Conservation (phyloP, 2,888 invertebrate species). For the Lasioglossum calceatum region DNA sequence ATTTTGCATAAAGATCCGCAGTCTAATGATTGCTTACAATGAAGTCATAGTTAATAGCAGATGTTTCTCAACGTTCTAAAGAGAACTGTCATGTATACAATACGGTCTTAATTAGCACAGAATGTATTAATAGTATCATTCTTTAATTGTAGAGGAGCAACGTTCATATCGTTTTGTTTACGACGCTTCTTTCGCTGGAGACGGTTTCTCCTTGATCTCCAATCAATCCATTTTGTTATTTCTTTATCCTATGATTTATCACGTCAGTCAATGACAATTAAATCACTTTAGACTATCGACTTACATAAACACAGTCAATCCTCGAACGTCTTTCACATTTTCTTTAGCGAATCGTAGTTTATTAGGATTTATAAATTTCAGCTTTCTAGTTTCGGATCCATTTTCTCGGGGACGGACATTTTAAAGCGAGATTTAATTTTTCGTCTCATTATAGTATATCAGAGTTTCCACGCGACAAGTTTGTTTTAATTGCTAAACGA, state of each 20-base stretch:
- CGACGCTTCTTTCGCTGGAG: neutral
- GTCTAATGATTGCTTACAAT: neutral
- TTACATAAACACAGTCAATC: neutral
- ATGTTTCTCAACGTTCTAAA: neutral
- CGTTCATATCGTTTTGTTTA: neutral
- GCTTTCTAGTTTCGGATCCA: too few relatives aligned
- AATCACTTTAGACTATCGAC: neutral
- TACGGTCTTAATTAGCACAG: neutral
- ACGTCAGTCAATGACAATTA: neutral
- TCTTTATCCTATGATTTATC: neutral
- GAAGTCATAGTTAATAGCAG: neutral
- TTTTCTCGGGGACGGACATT: too few relatives aligned
- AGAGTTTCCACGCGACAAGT: too few relatives aligned
- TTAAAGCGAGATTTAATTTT: too few relatives aligned
- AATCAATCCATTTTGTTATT: neutral
- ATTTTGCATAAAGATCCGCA: too few relatives aligned
- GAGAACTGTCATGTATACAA: neutral
- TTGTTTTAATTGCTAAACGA: too few relatives aligned
- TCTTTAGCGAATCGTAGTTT: neutral
- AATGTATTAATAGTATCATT: neutral
- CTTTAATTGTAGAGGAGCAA: neutral
- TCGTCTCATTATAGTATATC: too few relatives aligned
- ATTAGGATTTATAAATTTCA: too few relatives aligned
- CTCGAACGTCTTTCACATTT: neutral
- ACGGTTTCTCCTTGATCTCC: constrained; percentile 3